A percentile compares a stretch with the other conserved stretches of the same genome.
phyloP scores from a whole-genome alignment of 2,113 vertebrate species.

The Vulpes lagopus region DNA sequence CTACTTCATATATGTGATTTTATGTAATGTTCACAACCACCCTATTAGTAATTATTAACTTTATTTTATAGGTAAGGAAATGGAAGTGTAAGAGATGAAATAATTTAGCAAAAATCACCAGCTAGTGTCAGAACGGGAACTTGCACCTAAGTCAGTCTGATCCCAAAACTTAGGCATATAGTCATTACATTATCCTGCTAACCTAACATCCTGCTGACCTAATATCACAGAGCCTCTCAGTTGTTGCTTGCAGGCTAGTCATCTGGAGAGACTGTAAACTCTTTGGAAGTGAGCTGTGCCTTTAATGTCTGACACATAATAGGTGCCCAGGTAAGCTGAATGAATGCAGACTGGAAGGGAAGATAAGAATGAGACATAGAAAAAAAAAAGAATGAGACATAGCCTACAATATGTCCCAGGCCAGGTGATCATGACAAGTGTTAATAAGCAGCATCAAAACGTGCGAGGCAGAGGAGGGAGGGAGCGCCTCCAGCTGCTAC shows the following conservation, averaged over 20 bases:
- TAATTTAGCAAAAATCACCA: conserved; percentile 9
- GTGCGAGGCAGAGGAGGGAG: neutral
- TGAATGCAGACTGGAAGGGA: neutral
- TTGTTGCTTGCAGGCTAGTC: neutral
- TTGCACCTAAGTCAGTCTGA: neutral
- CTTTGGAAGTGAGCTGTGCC: neutral
- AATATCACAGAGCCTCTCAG: neutral
- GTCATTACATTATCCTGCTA: neutral
- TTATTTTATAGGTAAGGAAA: conserved; percentile 7
- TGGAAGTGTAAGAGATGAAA: neutral
- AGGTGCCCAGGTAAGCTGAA: neutral
- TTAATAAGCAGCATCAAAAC: neutral
- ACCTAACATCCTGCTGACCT: neutral
- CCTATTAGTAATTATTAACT: neutral
- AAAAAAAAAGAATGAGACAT: neutral
- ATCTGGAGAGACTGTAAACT: neutral
- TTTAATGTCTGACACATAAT: neutral
- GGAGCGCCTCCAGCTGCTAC: neutral
- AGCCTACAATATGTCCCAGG: neutral
- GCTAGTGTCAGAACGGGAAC: neutral
- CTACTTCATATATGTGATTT: neutral
- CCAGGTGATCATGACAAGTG: neutral
- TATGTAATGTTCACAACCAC: neutral
- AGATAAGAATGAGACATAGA: neutral
- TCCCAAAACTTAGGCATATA: neutral